Conservation (phyloP, 2,888 invertebrate species). For the Cataglyphis albicans region DNA sequence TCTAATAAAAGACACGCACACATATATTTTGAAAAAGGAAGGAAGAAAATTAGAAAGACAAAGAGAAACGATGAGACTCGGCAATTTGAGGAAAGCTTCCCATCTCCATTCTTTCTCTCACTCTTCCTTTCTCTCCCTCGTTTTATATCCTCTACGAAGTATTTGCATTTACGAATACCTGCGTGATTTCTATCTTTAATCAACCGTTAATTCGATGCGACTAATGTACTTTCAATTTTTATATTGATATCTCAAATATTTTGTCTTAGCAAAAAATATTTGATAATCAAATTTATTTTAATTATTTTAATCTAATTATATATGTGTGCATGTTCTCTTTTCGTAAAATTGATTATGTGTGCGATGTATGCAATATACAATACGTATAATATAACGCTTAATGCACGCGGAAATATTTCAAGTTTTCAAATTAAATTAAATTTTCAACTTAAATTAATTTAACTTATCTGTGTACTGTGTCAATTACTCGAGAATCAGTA, state of each 20-base stretch:
- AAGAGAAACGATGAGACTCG: conserved; percentile 35
- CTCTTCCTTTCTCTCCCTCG: not conserved
- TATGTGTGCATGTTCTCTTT: not conserved
- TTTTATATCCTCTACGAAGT: conserved; percentile 16
- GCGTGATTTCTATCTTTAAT: conserved; percentile 59
- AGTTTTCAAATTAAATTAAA: conserved; percentile 45
- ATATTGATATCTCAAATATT: not conserved
- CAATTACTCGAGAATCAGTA: conserved; percentile 42
- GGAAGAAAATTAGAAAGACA: conserved; percentile 23
- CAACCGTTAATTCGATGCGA: conserved; percentile 11
- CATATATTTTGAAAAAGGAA: conserved; percentile 31
- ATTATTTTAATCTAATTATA: not conserved
- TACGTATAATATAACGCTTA: not conserved
- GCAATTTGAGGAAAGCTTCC: conserved; percentile 52
- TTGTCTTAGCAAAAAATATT: not conserved
- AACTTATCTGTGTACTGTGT: conserved; percentile 27
- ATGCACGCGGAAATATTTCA: conserved; percentile 14
- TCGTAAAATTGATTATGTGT: not conserved
- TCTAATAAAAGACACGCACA: conserved; percentile 38
- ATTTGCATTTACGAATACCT: conserved; percentile 61
- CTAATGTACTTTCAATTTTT: not conserved
- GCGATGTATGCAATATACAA: not conserved
- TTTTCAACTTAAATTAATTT: conserved; percentile 43
- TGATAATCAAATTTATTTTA: not conserved
- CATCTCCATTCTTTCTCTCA: conserved; percentile 24